Conservation (phyloP, 2,113 vertebrate genomes). For the Neodontobutis hainanensis region DNA sequence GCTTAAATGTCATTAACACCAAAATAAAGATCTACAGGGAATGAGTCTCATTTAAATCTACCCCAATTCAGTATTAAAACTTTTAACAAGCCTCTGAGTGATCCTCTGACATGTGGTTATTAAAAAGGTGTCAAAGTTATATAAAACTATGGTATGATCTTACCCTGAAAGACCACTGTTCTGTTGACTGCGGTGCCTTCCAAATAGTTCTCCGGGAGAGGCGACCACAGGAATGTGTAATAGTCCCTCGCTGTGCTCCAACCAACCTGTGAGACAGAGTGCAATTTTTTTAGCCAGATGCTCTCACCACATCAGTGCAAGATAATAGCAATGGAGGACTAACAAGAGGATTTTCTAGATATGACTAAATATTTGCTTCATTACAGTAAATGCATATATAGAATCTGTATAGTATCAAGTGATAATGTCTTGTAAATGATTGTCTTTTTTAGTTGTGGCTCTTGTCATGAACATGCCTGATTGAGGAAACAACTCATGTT, state of each 20-base stretch:
- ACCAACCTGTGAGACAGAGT: slow-evolving; percentile 86
- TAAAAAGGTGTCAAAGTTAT: slow-evolving; percentile 66
- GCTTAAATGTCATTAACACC: slow-evolving; percentile 33
- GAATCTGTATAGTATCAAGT: background rate
- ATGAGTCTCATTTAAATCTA: slow-evolving; percentile 51
- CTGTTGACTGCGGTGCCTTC: slow-evolving; percentile 91
- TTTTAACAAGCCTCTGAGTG: slow-evolving; percentile 45
- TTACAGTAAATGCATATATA: slow-evolving; percentile 23
- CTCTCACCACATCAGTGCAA: slow-evolving; percentile 56
- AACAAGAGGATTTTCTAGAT: slow-evolving; percentile 44
- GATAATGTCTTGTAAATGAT: background rate
- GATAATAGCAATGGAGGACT: slow-evolving; percentile 54
- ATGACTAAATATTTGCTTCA: slow-evolving; percentile 45
- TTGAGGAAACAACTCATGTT: slow-evolving; percentile 71
- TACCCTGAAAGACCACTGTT: slow-evolving; percentile 96
- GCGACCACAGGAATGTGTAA: slow-evolving; percentile 98
- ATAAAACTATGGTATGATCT: slow-evolving; percentile 58
- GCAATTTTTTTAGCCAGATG: slow-evolving; percentile 50
- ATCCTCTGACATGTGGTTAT: slow-evolving; percentile 36
- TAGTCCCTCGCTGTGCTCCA: slow-evolving; percentile 99
- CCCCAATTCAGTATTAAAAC: slow-evolving; percentile 41
- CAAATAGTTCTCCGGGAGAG: slow-evolving; percentile 90
- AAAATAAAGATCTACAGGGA: slow-evolving; percentile 22
- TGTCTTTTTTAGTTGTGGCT: background rate
- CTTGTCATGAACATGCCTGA: slow-evolving; percentile 58